Percentiles rank a stretch among this genome's conserved stretches.
Conservation (phyloP, 2,113 vertebrate species). For the Cryptomyrus ogoouensis region DNA sequence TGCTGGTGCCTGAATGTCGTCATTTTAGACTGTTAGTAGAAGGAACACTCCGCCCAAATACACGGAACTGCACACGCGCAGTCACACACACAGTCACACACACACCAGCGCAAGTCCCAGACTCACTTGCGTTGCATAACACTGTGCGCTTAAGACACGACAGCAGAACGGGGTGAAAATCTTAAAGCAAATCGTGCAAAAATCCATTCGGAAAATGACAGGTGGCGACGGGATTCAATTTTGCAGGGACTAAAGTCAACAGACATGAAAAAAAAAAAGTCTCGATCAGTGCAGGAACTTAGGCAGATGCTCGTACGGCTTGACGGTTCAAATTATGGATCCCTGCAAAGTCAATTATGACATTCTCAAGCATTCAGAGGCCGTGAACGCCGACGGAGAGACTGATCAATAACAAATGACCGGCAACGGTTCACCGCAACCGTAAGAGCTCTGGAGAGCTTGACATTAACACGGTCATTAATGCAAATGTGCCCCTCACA, state of each 20-base stretch:
- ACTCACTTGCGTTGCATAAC: background rate
- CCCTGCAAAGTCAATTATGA: background rate
- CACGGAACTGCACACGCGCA: background rate
- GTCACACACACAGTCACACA: background rate
- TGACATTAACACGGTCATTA: background rate
- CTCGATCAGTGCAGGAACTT: background rate
- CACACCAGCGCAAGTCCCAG: background rate
- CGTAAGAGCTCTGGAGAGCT: background rate
- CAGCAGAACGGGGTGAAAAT: background rate
- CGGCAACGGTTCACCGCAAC: background rate
- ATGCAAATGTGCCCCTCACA: background rate
- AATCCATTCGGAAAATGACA: background rate
- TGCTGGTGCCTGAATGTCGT: background rate
- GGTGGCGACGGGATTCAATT: background rate
- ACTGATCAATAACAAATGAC: background rate
- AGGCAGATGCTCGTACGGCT: background rate
- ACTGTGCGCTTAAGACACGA: background rate
- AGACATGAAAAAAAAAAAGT: background rate
- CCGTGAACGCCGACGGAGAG: background rate
- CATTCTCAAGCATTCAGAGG: background rate
- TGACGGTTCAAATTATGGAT: background rate
- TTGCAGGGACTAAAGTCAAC: background rate
- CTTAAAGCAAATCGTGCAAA: background rate
- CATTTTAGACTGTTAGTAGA: background rate
- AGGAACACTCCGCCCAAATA: background rate